Conservation (phyloP, 2,888 invertebrate genomes). For the Chydorus sphaericus region DNA sequence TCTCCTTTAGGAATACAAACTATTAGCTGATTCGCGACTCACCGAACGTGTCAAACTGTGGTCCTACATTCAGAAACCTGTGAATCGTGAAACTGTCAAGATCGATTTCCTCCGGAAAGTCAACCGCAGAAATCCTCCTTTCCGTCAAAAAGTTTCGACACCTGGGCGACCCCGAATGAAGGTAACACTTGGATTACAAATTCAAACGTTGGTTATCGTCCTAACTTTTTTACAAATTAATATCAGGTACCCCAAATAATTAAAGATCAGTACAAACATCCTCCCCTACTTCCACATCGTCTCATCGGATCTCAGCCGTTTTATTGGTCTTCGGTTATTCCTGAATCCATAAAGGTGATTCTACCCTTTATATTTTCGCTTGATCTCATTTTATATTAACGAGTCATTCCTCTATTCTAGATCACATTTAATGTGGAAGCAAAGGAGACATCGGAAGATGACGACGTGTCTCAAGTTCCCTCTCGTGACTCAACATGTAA, state of each 20-base stretch:
- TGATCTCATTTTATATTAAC: no score
- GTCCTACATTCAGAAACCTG: conserved; percentile 63
- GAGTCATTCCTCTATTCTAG: no score
- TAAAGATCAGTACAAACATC: conserved; percentile 59
- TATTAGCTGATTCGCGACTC: conserved; percentile 65
- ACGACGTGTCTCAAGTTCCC: background rate
- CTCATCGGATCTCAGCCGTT: conserved; percentile 8
- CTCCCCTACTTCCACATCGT: conserved; percentile 50
- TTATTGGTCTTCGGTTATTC: background rate
- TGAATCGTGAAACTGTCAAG: conserved; percentile 76
- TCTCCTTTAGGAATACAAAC: conserved; percentile 52
- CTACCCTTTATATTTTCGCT: background rate
- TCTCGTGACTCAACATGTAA: background rate
- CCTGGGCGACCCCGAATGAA: conserved; percentile 39
- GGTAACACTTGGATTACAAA: conserved; percentile 3
- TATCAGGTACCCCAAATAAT: conserved; percentile 56
- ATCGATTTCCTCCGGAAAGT: conserved; percentile 71
- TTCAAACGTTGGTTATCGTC: background rate
- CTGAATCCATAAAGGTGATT: conserved; percentile 2
- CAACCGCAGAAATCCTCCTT: conserved; percentile 55
- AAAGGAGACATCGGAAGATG: background rate
- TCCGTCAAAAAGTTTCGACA: conserved; percentile 40
- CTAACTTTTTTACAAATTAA: background rate
- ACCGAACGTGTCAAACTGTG: conserved; percentile 76
- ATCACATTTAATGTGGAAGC: no score